Base-by-base conservation (phyloP, 1,140 invertebrate genomes). In the Lanistes nyassanus region DNA sequence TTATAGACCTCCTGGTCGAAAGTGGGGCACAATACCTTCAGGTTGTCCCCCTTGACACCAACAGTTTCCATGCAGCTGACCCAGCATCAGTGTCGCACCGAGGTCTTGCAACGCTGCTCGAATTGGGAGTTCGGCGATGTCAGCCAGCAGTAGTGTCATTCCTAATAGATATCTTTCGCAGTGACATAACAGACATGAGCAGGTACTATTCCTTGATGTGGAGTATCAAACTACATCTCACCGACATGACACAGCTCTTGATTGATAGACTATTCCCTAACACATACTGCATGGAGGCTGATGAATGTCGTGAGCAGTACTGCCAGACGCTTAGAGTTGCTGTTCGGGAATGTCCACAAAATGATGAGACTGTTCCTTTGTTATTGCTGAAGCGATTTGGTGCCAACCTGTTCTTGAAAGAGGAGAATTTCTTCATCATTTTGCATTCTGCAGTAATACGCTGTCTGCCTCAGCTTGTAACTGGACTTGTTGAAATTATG, bases 331-430 rank as follows among this genome's bases (percentile, higher is more conserved):
- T 56, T 34, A 51, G 68, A 29, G 23, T 56, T 23, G 53, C 68
- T 29, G 26, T 70, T 31, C 26, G 53, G 29, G 53, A 56, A 42
- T 56, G 68, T 53, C 26, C 26, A 21, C 67, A 23, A 34, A 13
- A 34, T 13, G 34, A 70, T 23, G 68, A 70, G 34, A 58, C 68
- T 36, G 29, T 70, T 11, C 31, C 51, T 6, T 16, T 70, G 3
- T 55, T 70, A 2, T 31, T 70, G 16, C 68, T 70, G 51, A 21
- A 70, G 13, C 47, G 51, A 23, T 70, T 70, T 56, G 68, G 68
- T 31, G n/a, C 13, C 5, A n/a, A 13, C 9, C 31, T 70, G 13
- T 60, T 60, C 29, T 1, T 31, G 53, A 34, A 42, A 70, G 53
- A 70, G 26, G 68, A 70, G 11, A 34, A 4, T 23, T 56, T 68